Evolutionary conservation across 2,888 invertebrate species (phyloP).

Genomic region (Yponomeuta plumbellus): DNA sequence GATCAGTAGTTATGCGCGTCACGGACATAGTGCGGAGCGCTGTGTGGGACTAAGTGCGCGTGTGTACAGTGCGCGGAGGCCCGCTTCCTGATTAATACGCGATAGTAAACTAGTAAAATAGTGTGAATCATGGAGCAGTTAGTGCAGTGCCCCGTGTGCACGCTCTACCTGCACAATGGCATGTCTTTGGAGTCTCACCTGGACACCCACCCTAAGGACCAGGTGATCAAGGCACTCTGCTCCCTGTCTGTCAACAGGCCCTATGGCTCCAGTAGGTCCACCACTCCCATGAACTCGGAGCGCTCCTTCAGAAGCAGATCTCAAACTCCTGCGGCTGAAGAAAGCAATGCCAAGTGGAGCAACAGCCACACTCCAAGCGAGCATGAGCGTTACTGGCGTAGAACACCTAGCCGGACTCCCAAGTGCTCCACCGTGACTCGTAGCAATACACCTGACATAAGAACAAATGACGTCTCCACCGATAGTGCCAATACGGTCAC

Average conservation of each 20-base stretch:
- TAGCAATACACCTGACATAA: constrained; percentile 49
- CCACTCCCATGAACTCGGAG: constrained; percentile 59
- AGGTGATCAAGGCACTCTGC: constrained; percentile 88
- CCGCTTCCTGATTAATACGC: not conserved
- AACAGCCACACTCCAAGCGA: constrained; percentile 45
- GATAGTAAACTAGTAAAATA: not conserved
- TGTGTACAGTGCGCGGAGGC: constrained; percentile 21
- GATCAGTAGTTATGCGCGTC: constrained; percentile 64
- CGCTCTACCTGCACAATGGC: constrained; percentile 87
- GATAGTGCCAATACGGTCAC: constrained; percentile 38
- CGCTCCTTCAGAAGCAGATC: constrained; percentile 61
- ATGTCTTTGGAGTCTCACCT: constrained; percentile 88
- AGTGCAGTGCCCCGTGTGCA: constrained; percentile 88
- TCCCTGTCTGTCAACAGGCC: constrained; percentile 62
- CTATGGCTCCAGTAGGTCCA: constrained; percentile 50
- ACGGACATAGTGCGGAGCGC: constrained; percentile 52
- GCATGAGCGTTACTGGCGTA: constrained; percentile 57
- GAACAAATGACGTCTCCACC: constrained; percentile 50
- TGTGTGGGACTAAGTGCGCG: constrained; percentile 47
- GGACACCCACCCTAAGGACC: constrained; percentile 91
- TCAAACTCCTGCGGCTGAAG: constrained; percentile 56
- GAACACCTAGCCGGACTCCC: constrained; percentile 43
- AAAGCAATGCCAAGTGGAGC: constrained; percentile 47
- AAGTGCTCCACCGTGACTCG: constrained; percentile 51
- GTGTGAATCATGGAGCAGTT: constrained; percentile 54